Conservation (phyloP, 1,140 invertebrate genomes). For the Neuroterus valhalla region DNA sequence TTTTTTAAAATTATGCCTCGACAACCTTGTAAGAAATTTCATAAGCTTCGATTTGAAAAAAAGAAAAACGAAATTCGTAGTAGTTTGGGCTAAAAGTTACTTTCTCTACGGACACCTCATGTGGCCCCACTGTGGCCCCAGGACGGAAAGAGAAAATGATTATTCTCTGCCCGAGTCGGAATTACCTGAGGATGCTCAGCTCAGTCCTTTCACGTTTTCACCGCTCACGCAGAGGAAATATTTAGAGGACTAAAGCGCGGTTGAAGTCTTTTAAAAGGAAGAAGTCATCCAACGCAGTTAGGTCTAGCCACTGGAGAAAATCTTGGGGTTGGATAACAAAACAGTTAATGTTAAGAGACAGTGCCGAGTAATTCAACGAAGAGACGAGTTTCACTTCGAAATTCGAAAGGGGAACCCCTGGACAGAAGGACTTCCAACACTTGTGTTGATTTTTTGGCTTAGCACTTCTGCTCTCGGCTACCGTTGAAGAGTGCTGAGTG, state of each 20-base stretch:
- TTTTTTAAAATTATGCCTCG: no score
- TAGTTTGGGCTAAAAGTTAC: no score
- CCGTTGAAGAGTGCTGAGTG: constrained; percentile 47
- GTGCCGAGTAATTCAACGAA: constrained; percentile 35
- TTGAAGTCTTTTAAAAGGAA: neutral
- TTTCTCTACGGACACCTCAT: no score
- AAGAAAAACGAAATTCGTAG: no score
- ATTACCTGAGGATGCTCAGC: constrained; percentile 1
- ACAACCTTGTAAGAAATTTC: no score
- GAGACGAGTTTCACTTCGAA: constrained; percentile 34
- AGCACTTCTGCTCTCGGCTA: constrained; percentile 55
- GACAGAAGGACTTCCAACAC: constrained; percentile 29
- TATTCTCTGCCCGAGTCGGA: constrained; percentile 1
- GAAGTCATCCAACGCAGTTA: constrained; percentile 27
- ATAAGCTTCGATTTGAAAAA: no score
- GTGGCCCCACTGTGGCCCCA: no score
- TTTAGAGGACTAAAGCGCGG: constrained; percentile 1
- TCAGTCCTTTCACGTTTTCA: neutral
- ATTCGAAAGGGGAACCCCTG: constrained; percentile 15
- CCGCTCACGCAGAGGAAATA: neutral
- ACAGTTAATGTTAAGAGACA: no score
- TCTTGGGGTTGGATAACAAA: neutral
- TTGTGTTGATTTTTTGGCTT: constrained; percentile 69
- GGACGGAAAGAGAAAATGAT: constrained; percentile 9
- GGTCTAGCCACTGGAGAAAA: constrained; percentile 18